A percentile compares a stretch with the other conserved stretches of the same genome.
Evolutionary conservation across 2,888 invertebrate genomes (phyloP).

Genomic region (Nephrotoma guestfalica): DNA sequence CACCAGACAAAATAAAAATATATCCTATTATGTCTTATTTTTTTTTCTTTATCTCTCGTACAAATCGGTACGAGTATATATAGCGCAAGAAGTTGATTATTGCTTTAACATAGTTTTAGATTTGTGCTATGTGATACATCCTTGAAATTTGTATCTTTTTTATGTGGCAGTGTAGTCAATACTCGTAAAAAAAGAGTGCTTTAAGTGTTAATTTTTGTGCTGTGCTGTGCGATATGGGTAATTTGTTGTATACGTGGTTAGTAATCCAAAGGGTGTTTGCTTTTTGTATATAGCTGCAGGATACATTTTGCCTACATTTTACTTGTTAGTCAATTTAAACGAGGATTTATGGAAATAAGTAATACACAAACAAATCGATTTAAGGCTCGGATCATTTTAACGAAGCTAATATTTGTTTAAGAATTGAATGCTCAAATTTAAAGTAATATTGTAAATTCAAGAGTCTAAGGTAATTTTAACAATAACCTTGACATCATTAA

Average conservation of each 20-base stretch:
- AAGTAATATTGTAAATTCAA: too few relatives aligned
- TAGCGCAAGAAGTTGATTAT: background rate
- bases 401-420: too few relatives aligned
- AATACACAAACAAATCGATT: too few relatives aligned
- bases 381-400: too few relatives aligned
- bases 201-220: background rate
- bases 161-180: background rate
- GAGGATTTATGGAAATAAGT: too few relatives aligned
- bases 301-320: background rate
- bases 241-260: background rate
- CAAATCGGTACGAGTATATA: background rate
- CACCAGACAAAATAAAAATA: background rate
- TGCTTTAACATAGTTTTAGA: background rate
- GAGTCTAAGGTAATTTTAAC: too few relatives aligned
- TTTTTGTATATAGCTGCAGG: background rate
- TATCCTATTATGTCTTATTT: background rate
- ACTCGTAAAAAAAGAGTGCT: background rate
- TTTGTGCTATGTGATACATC: background rate
- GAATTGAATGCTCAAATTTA: too few relatives aligned
- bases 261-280: background rate
- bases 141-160: background rate
- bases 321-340: background rate
- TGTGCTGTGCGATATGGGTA: background rate
- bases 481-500: too few relatives aligned
- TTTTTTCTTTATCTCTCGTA: background rate